Percentiles rank a stretch among this genome's conserved stretches.
Evolutionary conservation across 2,797 vertebrate genomes (phyloP).

Genomic region (Prionace glauca): DNA sequence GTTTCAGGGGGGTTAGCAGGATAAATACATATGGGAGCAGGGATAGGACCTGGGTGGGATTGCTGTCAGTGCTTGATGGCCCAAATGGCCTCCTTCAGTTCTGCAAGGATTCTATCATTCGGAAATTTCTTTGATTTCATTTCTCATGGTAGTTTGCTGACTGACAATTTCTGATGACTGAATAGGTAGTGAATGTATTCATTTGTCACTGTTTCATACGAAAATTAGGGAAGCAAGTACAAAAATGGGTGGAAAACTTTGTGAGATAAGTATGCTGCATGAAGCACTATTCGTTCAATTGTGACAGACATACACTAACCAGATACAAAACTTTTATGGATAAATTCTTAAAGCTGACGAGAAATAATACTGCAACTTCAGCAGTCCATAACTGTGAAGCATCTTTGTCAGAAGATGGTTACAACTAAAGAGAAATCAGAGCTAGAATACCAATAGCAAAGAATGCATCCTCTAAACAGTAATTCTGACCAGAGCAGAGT

Average conservation of each 20-base stretch:
- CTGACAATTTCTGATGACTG: background rate
- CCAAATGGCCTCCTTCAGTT: too few species aligned
- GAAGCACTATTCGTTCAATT: background rate
- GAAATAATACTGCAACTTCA: background rate
- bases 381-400: too few species aligned
- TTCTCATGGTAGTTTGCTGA: background rate
- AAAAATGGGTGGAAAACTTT: background rate
- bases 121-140: background rate
- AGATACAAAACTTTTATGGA: background rate
- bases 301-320: background rate
- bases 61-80: too few species aligned
- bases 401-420: too few species aligned
- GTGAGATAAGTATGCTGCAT: background rate
- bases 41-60: too few species aligned
- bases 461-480: too few species aligned
- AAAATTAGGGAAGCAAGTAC: background rate
- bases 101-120: too few species aligned
- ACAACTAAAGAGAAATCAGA: too few species aligned
- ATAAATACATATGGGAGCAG: too few species aligned
- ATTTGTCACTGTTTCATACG: background rate
- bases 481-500: too few species aligned
- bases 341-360: background rate
- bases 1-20: too few species aligned
- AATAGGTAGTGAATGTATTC: background rate
- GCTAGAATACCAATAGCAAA: too few species aligned